Percentiles rank a stretch among this genome's conserved stretches.
These are phyloP conservation scores for Chiroxiphia lanceolata DNA, from an alignment of 2,797 vertebrate species.

Conservation along the genomic window DNA sequence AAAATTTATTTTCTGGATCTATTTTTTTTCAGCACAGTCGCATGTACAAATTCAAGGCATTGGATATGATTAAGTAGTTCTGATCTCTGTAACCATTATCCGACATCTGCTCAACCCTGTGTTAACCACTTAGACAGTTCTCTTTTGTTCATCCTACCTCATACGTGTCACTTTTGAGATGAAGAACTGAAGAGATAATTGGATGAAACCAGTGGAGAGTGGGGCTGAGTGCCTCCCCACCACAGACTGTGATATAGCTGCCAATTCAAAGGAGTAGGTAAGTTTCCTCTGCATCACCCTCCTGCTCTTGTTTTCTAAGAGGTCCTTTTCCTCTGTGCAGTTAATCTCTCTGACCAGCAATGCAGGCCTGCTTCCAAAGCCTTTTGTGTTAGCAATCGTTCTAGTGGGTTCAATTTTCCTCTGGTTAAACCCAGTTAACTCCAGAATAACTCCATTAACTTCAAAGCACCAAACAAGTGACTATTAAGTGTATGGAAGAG, in stretches of 20 bases:
- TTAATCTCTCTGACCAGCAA: conserved; percentile 14
- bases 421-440: conserved; percentile 44
- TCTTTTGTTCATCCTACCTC: background rate
- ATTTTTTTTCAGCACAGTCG: background rate
- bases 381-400: background rate
- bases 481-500: background rate
- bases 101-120: background rate
- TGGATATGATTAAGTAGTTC: background rate
- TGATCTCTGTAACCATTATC: background rate
- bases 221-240: background rate
- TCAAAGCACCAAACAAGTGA: background rate
- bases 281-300: background rate
- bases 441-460: conserved; percentile 27
- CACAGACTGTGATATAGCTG: background rate
- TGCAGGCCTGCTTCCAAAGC: background rate
- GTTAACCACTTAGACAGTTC: background rate
- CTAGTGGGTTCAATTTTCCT: conserved; percentile 12
- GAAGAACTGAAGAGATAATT: background rate
- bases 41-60: background rate
- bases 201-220: background rate
- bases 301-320: background rate
- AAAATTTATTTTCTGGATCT: background rate
- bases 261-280: background rate
- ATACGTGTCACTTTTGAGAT: background rate
- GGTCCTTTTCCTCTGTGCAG: background rate